Percentiles rank a stretch among this genome's conserved stretches.
Conservation (phyloP, 2,888 invertebrate genomes). For the Ennomos erosarius region DNA sequence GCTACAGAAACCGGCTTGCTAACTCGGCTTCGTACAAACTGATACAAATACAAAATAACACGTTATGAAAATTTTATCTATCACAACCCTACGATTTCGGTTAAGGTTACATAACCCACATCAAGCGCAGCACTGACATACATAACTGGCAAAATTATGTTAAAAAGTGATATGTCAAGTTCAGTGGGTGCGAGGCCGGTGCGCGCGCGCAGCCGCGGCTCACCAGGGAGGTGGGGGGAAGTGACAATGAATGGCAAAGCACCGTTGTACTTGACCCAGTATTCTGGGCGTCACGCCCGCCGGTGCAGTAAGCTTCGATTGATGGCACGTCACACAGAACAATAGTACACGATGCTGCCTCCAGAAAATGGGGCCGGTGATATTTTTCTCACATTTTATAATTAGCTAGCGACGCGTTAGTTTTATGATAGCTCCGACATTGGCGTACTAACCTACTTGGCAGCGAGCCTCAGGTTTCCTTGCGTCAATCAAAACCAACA, state of each 20-base stretch:
- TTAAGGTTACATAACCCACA: constrained; percentile 46
- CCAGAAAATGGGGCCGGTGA: constrained; percentile 29
- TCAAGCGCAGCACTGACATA: constrained; percentile 55
- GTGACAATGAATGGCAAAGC: constrained; percentile 84
- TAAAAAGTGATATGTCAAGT: constrained; percentile 79
- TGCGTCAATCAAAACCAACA: constrained; percentile 66
- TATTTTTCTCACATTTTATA: constrained; percentile 55
- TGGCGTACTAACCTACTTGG: constrained; percentile 80
- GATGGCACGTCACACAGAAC: constrained; percentile 64
- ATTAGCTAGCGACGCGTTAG: constrained; percentile 53
- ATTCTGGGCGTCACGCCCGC: constrained; percentile 71
- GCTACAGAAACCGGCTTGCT: constrained; percentile 9
- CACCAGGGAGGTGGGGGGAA: constrained; percentile 47
- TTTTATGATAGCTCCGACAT: constrained; percentile 76
- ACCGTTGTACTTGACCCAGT: constrained; percentile 84
- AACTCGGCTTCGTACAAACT: constrained; percentile 5
- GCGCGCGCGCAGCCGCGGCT: constrained; percentile 58
- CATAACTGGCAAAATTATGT: constrained; percentile 67
- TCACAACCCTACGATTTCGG: constrained; percentile 29
- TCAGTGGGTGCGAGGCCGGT: constrained; percentile 74
- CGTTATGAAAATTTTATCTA: constrained; percentile 6
- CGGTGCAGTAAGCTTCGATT: constrained; percentile 63
- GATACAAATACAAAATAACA: neutral
- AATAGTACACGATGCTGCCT: constrained; percentile 27
- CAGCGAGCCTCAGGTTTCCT: constrained; percentile 61